Evolutionary conservation across 1,140 invertebrate species (phyloP).

Genomic region (Drosophila lacteicornis): DNA sequence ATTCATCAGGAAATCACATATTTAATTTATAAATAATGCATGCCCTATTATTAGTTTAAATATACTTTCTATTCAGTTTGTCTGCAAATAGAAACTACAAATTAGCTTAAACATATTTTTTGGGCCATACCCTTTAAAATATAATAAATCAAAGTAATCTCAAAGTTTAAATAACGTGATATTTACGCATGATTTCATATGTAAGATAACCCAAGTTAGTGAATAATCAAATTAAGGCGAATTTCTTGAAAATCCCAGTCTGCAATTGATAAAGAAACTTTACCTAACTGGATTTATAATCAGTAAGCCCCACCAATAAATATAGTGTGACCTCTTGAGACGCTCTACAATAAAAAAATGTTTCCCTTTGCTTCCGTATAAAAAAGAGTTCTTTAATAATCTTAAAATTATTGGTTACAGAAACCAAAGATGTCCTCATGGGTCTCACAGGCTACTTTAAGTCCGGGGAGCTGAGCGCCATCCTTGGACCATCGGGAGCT

Average conservation of each 20-base stretch:
- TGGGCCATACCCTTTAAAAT: not conserved
- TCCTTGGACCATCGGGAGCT: conserved; percentile 93
- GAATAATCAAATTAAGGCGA: conserved; percentile 6
- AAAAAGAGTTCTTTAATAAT: too few species aligned
- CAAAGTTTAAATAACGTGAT: conserved; percentile 1
- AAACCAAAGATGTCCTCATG: conserved; percentile 86
- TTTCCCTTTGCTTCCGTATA: too few species aligned
- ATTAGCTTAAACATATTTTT: not conserved
- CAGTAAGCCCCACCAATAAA: conserved; percentile 14
- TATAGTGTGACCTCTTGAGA: conserved; percentile 7
- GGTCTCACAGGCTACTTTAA: conserved; percentile 86
- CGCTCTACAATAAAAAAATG: not conserved
- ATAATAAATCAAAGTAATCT: not conserved
- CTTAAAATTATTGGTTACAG: conserved; percentile 57
- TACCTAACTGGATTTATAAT: conserved; percentile 1
- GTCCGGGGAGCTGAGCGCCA: conserved; percentile 88
- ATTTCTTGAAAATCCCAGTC: conserved; percentile 11
- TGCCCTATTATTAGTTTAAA: too few species aligned
- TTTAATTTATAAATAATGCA: not conserved
- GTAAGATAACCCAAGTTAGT: not conserved
- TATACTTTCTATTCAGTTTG: too few species aligned
- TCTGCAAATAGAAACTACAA: too few species aligned
- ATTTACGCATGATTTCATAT: not conserved
- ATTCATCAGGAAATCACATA: not conserved
- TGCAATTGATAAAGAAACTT: conserved; percentile 8